phyloP scores from a whole-genome alignment of 2,113 vertebrate species.

The Antechinus flavipes region DNA sequence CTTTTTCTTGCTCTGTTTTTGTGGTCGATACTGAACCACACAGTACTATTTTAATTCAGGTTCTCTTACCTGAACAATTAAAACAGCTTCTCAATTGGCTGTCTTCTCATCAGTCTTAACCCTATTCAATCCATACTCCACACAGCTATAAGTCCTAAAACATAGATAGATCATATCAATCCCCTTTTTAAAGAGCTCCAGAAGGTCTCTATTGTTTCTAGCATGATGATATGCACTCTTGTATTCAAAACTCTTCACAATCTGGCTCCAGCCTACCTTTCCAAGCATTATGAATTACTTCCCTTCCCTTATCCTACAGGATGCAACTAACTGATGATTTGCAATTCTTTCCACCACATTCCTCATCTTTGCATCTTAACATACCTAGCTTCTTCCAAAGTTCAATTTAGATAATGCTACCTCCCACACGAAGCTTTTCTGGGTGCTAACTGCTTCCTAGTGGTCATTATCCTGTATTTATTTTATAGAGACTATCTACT shows the following conservation, averaged over 20 bases:
- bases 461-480: not conserved
- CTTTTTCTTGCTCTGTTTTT: too few relatives aligned
- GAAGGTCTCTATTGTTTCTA: not conserved
- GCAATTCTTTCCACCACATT: not conserved
- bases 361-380: not conserved
- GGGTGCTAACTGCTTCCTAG: not conserved
- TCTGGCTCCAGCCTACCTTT: not conserved
- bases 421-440: not conserved
- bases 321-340: not conserved
- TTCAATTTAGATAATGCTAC: not conserved
- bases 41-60: not conserved
- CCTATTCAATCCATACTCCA: not conserved
- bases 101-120: not conserved
- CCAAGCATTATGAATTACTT: not conserved
- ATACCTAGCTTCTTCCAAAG: not conserved
- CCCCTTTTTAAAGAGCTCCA: not conserved
- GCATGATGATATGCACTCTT: not conserved
- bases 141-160: not conserved
- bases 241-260: not conserved
- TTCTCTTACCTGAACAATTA: not conserved
- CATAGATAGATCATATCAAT: not conserved
- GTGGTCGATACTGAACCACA: too few relatives aligned
- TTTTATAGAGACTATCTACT: not conserved
- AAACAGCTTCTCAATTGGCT: not conserved
- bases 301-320: not conserved